A percentile compares a stretch with the other conserved stretches of the same genome.
phyloP scores from a whole-genome alignment of 35 echinoderm and acorn worm species.

The Nesometra sesokonis region DNA sequence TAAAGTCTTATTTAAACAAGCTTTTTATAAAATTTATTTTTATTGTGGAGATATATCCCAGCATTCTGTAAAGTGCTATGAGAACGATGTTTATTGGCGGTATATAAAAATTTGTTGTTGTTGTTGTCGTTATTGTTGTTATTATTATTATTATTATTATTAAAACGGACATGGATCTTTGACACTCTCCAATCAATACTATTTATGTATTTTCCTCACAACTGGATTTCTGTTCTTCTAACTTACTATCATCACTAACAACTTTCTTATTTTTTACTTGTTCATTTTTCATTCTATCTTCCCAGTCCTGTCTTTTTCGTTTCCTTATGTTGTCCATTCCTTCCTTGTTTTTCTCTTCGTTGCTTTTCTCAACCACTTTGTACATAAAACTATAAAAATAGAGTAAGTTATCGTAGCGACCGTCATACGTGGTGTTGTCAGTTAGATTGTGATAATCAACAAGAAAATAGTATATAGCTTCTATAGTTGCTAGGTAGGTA shows the following conservation, averaged over 20 bases:
- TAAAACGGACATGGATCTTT: too few species aligned
- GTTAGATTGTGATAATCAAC: constrained; percentile 39
- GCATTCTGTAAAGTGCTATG: too few species aligned
- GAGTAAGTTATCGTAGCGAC: constrained; percentile 74
- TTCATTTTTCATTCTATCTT: neutral
- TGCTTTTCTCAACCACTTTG: constrained; percentile 43
- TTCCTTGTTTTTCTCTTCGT: neutral
- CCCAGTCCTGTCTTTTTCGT: neutral
- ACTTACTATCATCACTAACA: neutral
- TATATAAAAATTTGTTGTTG: too few species aligned
- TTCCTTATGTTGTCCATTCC: constrained; percentile 2
- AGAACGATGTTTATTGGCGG: too few species aligned
- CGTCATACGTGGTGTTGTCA: constrained; percentile 19
- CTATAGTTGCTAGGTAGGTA: constrained; percentile 86
- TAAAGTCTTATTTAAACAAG: too few species aligned
- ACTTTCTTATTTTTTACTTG: neutral
- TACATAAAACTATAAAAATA: constrained; percentile 88
- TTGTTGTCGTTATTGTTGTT: too few species aligned
- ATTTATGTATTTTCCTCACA: too few species aligned
- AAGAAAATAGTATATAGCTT: constrained; percentile 91
- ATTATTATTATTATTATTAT: too few species aligned
- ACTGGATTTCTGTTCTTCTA: neutral
- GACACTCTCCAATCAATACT: too few species aligned
- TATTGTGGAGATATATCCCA: too few species aligned
- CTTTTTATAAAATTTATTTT: too few species aligned